These are phyloP conservation scores for Artemia sp. DNA, from an alignment of 2,888 invertebrate genomes.

Conservation along the genomic window DNA sequence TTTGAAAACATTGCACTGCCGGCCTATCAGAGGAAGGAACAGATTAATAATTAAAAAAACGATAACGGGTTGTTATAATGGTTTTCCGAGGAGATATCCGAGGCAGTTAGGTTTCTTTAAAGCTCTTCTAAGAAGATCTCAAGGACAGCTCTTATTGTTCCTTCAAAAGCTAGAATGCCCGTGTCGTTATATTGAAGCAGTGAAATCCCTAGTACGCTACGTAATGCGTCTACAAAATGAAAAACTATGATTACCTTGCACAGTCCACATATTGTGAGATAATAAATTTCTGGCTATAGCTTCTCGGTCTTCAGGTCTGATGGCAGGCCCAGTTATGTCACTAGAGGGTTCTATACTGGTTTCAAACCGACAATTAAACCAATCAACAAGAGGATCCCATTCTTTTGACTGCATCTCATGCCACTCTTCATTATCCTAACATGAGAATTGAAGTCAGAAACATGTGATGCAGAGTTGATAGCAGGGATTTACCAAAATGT, in stretches of 20 bases:
- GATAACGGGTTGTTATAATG: too few relatives aligned
- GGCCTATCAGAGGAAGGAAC: too few relatives aligned
- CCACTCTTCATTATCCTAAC: conserved; percentile 57
- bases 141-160: not conserved
- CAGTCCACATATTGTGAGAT: conserved; percentile 60
- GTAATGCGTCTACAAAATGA: too few relatives aligned
- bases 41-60: too few relatives aligned
- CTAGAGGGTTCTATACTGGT: conserved; percentile 52
- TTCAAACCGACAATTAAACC: conserved; percentile 67
- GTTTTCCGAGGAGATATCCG: too few relatives aligned
- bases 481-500: conserved; percentile 20
- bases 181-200: conserved; percentile 14
- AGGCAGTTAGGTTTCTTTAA: too few relatives aligned
- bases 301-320: conserved; percentile 47
- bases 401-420: conserved; percentile 53
- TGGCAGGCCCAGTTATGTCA: conserved; percentile 48
- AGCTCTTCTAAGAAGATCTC: too few relatives aligned
- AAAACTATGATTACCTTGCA: conserved; percentile 46
- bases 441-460: conserved; percentile 7
- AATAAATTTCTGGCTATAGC: conserved; percentile 54
- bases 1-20: too few relatives aligned
- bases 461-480: not conserved
- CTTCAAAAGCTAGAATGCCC: not conserved
- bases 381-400: conserved; percentile 77
- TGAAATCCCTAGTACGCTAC: conserved; percentile 21